Percentiles rank a stretch among this genome's conserved stretches.
These are phyloP conservation scores for Gastracanthus pulcherrimus DNA, from an alignment of 2,888 invertebrate species.

Conservation along the genomic window DNA sequence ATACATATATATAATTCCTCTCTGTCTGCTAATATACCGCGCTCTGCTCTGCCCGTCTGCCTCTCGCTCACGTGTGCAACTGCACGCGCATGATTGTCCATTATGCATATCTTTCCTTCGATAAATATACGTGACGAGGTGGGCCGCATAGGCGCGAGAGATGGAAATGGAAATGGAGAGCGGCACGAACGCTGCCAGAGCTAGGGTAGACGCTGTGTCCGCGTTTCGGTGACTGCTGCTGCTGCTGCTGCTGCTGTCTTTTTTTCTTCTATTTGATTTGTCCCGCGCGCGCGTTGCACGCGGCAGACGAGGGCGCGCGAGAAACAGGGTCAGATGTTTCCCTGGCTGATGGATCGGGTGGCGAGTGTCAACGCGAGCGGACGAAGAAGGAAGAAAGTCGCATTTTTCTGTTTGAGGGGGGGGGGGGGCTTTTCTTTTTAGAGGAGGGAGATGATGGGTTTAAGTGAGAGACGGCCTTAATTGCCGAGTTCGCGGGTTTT, in stretches of 20 bases:
- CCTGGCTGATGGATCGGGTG: not conserved
- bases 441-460: not conserved
- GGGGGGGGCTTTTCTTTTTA: not conserved
- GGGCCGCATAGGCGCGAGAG: not conserved
- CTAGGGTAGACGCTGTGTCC: slow-evolving; percentile 28
- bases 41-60: no score
- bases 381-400: not conserved
- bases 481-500: not conserved
- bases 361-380: not conserved
- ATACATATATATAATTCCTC: not conserved
- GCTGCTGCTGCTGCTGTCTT: no score
- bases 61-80: no score
- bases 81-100: not conserved
- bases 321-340: slow-evolving; percentile 34
- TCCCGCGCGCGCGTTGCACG: not conserved
- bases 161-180: not conserved
- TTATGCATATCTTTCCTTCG: not conserved
- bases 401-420: not conserved
- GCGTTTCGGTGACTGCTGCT: slow-evolving; percentile 19
- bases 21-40: not conserved
- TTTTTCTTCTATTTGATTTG: slow-evolving; percentile 21
- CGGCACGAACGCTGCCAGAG: not conserved
- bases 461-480: not conserved
- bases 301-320: not conserved
- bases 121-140: not conserved